These are phyloP conservation scores for Coenonympha arcania DNA, from an alignment of 2,888 invertebrate species.

Conservation along the genomic window DNA sequence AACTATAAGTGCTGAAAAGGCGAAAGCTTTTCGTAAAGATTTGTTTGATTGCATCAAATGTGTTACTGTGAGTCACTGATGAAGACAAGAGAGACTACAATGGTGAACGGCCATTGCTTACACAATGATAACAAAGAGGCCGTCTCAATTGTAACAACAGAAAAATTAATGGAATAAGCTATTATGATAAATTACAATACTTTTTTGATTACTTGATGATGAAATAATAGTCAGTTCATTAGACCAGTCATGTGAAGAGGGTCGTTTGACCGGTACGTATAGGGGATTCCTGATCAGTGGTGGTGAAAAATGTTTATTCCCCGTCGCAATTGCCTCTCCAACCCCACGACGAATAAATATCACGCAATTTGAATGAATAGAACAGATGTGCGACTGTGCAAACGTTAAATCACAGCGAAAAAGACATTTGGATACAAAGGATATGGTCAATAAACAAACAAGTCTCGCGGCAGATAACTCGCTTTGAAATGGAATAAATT, in stretches of 20 bases:
- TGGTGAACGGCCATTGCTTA: too few relatives aligned
- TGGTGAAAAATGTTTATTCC: not conserved
- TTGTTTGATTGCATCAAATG: too few relatives aligned
- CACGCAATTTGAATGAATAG: conserved; percentile 27
- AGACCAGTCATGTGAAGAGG: not conserved
- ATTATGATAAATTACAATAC: not conserved
- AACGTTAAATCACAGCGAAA: conserved; percentile 54
- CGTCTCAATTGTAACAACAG: too few relatives aligned
- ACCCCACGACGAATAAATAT: not conserved
- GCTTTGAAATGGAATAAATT: conserved; percentile 46
- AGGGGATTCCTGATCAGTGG: too few relatives aligned
- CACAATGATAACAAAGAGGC: too few relatives aligned
- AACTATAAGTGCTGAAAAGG: too few relatives aligned
- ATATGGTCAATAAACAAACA: conserved; percentile 66
- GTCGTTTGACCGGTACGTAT: not conserved
- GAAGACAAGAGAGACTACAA: too few relatives aligned
- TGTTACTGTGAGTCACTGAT: too few relatives aligned
- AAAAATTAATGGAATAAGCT: too few relatives aligned
- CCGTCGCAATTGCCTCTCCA: not conserved
- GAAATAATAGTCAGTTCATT: not conserved
- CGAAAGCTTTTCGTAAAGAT: too few relatives aligned
- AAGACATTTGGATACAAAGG: conserved; percentile 61
- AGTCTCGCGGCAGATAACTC: conserved; percentile 46
- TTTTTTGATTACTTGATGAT: conserved; percentile 3
- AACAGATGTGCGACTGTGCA: conserved; percentile 40